A percentile compares a stretch with the other conserved stretches of the same genome.
Conservation (phyloP, 2,113 vertebrate species). For the Leptobrachium leishanense region DNA sequence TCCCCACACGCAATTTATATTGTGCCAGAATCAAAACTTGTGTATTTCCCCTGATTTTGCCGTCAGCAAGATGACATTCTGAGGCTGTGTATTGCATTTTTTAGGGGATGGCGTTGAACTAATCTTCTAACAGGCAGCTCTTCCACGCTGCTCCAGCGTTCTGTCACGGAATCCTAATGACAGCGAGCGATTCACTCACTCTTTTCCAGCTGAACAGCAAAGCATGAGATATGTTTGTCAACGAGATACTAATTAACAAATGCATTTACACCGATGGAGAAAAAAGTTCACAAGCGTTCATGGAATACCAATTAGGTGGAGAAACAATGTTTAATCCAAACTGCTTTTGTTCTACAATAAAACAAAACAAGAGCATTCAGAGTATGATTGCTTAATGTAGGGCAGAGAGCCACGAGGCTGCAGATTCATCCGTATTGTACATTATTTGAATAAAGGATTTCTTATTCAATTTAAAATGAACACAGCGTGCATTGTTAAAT, state of each 20-base stretch:
- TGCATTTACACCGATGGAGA: constrained; percentile 21
- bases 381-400: neutral
- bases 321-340: neutral
- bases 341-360: neutral
- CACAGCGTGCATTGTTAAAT: no score
- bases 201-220: constrained; percentile 33
- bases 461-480: no score
- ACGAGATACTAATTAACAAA: constrained; percentile 38
- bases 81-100: constrained; percentile 11
- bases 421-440: neutral
- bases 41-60: constrained; percentile 9
- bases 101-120: constrained; percentile 11
- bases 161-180: constrained; percentile 26
- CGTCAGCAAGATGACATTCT: constrained; percentile 31
- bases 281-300: neutral
- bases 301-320: constrained; percentile 27
- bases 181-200: constrained; percentile 27
- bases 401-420: neutral
- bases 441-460: neutral
- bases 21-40: constrained; percentile 11
- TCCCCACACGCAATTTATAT: constrained; percentile 24
- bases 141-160: constrained; percentile 3
- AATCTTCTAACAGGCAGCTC: constrained; percentile 30
- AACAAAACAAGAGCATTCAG: neutral
- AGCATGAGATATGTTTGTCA: constrained; percentile 30